Conservation (phyloP, 2,797 vertebrate species). For the Acanthopagrus latus region DNA sequence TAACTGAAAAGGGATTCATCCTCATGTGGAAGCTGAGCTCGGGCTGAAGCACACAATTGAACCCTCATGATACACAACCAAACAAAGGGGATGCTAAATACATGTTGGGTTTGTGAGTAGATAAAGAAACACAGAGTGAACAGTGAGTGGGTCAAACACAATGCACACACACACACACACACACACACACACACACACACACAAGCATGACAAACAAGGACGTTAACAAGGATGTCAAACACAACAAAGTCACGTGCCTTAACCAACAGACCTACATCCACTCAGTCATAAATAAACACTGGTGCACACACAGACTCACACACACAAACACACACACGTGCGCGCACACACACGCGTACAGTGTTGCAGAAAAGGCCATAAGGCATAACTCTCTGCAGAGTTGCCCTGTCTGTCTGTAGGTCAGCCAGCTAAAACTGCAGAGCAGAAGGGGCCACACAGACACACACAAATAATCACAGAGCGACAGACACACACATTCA, state of each 20-base stretch:
- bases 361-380: constrained; percentile 60
- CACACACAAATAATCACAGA: constrained; percentile 9
- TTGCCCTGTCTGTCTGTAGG: constrained; percentile 59
- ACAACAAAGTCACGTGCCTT: constrained; percentile 15
- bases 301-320: background rate
- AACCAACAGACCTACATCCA: constrained; percentile 7
- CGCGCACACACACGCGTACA: background rate
- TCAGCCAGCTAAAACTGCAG: constrained; percentile 60
- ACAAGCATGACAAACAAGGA: background rate
- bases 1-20: background rate
- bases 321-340: background rate
- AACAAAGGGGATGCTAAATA: background rate
- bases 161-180: background rate
- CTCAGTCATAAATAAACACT: constrained; percentile 17
- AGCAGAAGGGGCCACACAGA: constrained; percentile 68
- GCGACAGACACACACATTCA: constrained; percentile 6
- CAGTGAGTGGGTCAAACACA: constrained; percentile 3
- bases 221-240: constrained; percentile 18
- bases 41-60: background rate
- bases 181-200: background rate
- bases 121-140: background rate
- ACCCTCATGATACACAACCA: background rate
- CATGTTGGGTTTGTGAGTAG: constrained; percentile 5
- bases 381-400: constrained; percentile 56
- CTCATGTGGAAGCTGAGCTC: background rate